Evolutionary conservation across 2,113 vertebrate species (phyloP).

Genomic region (Murina feae): DNA sequence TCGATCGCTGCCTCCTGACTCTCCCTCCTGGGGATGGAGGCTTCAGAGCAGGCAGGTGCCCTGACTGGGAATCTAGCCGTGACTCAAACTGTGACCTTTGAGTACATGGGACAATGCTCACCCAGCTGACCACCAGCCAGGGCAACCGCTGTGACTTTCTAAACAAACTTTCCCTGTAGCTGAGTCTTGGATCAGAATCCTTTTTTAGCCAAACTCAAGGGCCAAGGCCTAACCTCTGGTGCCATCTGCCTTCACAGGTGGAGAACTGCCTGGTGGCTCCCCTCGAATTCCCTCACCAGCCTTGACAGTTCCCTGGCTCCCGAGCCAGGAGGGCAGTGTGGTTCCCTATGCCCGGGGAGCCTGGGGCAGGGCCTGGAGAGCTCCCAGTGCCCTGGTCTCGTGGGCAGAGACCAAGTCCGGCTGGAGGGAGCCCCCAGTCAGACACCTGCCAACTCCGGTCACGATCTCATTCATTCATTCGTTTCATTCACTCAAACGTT

Average conservation of each 20-base stretch:
- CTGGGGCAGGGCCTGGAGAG: neutral
- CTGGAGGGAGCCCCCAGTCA: neutral
- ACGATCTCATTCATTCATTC: neutral
- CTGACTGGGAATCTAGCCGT: neutral
- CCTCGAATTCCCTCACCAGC: neutral
- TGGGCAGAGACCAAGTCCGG: neutral
- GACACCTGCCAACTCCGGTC: neutral
- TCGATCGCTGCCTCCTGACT: too few relatives aligned
- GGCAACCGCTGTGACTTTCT: neutral
- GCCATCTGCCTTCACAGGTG: neutral
- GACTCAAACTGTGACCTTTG: neutral
- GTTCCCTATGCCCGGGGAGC: neutral
- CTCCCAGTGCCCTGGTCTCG: neutral
- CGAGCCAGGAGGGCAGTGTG: neutral
- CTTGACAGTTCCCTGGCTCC: too few relatives aligned
- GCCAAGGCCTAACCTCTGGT: neutral
- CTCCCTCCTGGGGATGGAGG: neutral
- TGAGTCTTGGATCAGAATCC: neutral
- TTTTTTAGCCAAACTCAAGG: neutral
- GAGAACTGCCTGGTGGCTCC: neutral
- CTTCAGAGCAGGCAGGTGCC: neutral
- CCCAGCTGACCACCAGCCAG: rapidly evolving
- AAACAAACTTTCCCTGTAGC: neutral
- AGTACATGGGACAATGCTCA: too few relatives aligned
- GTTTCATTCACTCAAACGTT: neutral